These are phyloP conservation scores for Hyppa rectilinea DNA, from an alignment of 2,888 invertebrate genomes.

Conservation along the genomic window DNA sequence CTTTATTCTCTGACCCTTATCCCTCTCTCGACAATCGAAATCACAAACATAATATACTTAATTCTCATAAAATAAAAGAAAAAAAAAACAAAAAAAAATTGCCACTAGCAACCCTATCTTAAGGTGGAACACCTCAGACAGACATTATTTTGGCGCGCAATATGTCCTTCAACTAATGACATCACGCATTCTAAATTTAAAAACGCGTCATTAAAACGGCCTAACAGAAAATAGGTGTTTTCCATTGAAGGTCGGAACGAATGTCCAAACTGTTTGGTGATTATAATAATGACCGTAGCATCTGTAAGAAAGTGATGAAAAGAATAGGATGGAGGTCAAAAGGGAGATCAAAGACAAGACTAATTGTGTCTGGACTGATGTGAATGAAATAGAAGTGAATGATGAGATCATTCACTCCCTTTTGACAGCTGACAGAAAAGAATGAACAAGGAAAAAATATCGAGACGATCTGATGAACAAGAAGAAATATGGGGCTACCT, in stretches of 20 bases:
- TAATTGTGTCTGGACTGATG: background rate
- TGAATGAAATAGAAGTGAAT: background rate
- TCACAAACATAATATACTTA: background rate
- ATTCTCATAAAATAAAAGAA: background rate
- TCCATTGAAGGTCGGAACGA: constrained; percentile 22
- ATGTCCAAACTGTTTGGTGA: constrained; percentile 11
- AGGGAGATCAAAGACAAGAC: background rate
- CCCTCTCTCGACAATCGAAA: background rate
- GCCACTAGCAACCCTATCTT: constrained; percentile 26
- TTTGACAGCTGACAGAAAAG: no score
- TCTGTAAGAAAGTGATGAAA: background rate
- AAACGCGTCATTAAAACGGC: constrained; percentile 46
- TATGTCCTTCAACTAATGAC: constrained; percentile 54
- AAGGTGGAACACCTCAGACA: constrained; percentile 39
- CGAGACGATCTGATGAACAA: no score
- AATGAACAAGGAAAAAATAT: background rate
- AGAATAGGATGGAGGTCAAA: background rate
- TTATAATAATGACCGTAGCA: background rate
- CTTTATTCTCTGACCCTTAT: no score
- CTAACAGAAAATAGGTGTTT: constrained; percentile 37
- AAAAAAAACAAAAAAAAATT: background rate
- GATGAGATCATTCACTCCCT: no score
- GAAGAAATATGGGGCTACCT: no score
- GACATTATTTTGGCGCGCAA: constrained; percentile 56
- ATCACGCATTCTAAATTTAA: constrained; percentile 56